Evolutionary conservation across 2,888 invertebrate species (phyloP), one percentile per base, ranked within the genome.

Genomic region (Tenthredo notha): DNA sequence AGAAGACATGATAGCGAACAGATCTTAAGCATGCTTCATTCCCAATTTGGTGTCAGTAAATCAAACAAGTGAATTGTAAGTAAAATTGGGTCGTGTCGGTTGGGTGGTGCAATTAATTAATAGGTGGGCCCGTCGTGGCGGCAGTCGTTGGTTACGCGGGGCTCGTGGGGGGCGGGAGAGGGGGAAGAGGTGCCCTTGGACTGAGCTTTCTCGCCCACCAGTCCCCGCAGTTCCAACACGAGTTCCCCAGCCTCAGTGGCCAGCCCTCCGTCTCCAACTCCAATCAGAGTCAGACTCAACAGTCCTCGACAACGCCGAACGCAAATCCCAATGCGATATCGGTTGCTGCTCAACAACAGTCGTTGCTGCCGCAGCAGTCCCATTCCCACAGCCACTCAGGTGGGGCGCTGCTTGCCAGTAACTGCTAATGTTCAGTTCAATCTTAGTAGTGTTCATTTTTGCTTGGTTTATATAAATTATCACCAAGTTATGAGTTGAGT

Each of bases 221-320:
- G 94, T 97, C 96, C 94, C 96, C 98, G 90, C 97, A 97, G 94
- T 98, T 98, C 95, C 98, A 98, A 94, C 98, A 98, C 96, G 99
- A 99, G 95, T 99, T 99, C 95, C 99, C 99, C 92, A 98, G 97
- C 93, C 94, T 97, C 93, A 92, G 91, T 88, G 91, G 91, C 88
- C 92, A 91, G 89, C 90, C 91, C 85, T 89, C 91, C 87, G 89
- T 88, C 88, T 88, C 90, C 86, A 90, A 88, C 89, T 91, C 92
- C 88, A 90, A 88, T 90, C 90, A 89, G 90, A 91, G 88, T 88
- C 91, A 90, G 89, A 91, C 87, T 88, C 90, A 90, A 87, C 90
- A 90, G 88, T 89, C 91, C 89, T 90, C 91, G 85, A 89, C 89
- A 88, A 88, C 89, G 87, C 86, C 90, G 89, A 90, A 90, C 89